Percentiles rank a stretch among this genome's conserved stretches.
phyloP scores from a whole-genome alignment of 2,797 vertebrate genomes.

The Pipistrellus nathusii region DNA sequence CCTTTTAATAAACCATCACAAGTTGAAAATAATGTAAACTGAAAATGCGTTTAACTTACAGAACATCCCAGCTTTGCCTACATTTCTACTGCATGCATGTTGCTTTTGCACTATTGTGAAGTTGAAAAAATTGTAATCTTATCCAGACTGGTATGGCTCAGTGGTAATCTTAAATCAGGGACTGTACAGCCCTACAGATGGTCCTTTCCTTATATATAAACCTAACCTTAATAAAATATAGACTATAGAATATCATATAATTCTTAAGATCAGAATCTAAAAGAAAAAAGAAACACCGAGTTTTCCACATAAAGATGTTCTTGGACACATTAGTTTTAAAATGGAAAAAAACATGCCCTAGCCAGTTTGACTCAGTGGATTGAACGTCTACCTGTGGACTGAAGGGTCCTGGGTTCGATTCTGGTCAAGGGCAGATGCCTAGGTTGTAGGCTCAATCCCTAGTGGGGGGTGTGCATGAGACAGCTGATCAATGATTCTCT shows the following conservation, averaged over 20 bases:
- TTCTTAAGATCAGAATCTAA: neutral
- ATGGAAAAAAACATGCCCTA: neutral
- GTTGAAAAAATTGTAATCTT: neutral
- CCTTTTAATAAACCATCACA: neutral
- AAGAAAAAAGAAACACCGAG: neutral
- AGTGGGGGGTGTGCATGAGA: too few species aligned
- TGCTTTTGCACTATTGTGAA: neutral
- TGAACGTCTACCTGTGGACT: too few species aligned
- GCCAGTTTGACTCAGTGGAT: too few species aligned
- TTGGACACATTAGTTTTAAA: neutral
- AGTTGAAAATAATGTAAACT: neutral
- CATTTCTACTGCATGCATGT: neutral
- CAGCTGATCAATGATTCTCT: too few species aligned
- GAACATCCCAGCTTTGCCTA: neutral
- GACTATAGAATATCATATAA: neutral
- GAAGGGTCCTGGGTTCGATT: too few species aligned
- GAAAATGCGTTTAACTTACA: neutral
- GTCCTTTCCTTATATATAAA: neutral
- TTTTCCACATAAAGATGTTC: neutral
- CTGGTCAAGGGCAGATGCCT: too few species aligned
- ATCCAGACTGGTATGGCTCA: too few species aligned
- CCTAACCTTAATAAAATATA: neutral
- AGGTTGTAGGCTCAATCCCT: too few species aligned
- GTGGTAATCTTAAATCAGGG: neutral
- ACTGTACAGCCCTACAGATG: neutral